These are phyloP conservation scores for Hetaerina americana DNA, from an alignment of 1,140 invertebrate genomes.

Conservation along the genomic window DNA sequence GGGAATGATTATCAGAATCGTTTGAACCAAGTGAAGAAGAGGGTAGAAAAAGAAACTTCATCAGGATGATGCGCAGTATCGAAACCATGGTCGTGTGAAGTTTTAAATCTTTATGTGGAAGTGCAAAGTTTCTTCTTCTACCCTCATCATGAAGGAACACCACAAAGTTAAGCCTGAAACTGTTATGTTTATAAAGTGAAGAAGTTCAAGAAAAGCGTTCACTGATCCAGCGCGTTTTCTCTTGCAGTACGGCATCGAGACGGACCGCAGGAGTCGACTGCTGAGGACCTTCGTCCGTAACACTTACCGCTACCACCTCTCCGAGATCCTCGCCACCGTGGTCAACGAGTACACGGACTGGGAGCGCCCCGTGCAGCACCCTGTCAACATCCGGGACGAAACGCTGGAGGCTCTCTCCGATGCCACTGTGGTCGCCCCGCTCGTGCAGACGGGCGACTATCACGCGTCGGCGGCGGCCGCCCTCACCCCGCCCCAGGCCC, in stretches of 20 bases:
- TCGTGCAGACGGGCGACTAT: slow-evolving; percentile 38
- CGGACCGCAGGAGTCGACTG: slow-evolving; percentile 73
- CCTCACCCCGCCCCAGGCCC: slow-evolving; percentile 55
- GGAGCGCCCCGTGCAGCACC: slow-evolving; percentile 85
- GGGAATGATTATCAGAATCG: too few species aligned
- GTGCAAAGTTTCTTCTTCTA: too few species aligned
- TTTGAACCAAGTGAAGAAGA: too few species aligned
- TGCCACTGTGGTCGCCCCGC: slow-evolving; percentile 48
- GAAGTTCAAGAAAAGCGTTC: too few species aligned
- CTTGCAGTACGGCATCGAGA: slow-evolving; percentile 70
- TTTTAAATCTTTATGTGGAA: too few species aligned
- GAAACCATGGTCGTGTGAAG: too few species aligned
- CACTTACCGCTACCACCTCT: slow-evolving; percentile 67
- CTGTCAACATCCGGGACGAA: slow-evolving; percentile 83
- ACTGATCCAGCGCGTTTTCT: too few species aligned
- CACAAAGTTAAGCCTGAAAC: too few species aligned
- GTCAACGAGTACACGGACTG: slow-evolving; percentile 97
- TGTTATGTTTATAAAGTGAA: too few species aligned
- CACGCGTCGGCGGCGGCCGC: slow-evolving; percentile 28
- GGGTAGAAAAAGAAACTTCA: too few species aligned
- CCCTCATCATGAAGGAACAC: too few species aligned
- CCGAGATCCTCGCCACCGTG: slow-evolving; percentile 72
- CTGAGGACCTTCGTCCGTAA: slow-evolving; percentile 85
- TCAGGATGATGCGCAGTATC: too few species aligned
- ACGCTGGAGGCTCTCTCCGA: slow-evolving; percentile 88